A percentile compares a stretch with the other conserved stretches of the same genome.
Evolutionary conservation across 2,888 invertebrate genomes (phyloP).

Genomic region (Ochropleura plecta): DNA sequence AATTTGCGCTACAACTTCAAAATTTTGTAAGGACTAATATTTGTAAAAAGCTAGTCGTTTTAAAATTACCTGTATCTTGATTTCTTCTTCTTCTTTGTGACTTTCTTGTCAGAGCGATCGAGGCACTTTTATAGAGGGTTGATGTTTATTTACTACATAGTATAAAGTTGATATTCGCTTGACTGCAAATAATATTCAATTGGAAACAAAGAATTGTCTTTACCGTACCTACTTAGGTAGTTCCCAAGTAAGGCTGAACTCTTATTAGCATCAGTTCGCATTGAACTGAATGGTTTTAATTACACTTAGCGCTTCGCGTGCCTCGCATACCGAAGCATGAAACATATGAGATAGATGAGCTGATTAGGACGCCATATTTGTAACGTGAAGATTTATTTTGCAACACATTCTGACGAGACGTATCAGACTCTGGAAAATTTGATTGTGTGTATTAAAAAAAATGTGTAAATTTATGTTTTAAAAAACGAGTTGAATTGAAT

Average conservation of each 20-base stretch:
- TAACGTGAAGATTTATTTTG: neutral
- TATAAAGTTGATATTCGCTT: neutral
- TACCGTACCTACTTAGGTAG: neutral
- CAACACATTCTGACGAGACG: neutral
- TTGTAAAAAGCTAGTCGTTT: neutral
- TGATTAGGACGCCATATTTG: conserved; percentile 19
- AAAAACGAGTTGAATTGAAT: neutral
- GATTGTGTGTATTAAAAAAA: too few species aligned
- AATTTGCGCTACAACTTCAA: neutral
- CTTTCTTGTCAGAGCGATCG: neutral
- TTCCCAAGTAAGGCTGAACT: conserved; percentile 9
- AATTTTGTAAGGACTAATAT: neutral
- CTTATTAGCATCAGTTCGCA: conserved; percentile 38
- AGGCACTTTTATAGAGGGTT: neutral
- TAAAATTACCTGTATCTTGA: neutral
- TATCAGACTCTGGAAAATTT: neutral
- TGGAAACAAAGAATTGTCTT: neutral
- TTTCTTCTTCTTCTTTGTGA: neutral
- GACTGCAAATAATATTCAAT: neutral
- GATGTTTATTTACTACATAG: neutral
- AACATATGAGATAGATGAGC: neutral
- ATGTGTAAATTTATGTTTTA: too few species aligned
- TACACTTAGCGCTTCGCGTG: conserved; percentile 38
- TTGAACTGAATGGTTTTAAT: conserved; percentile 49
- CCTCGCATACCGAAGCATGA: conserved; percentile 5